These are phyloP conservation scores for Hypercompe scribonia DNA, from an alignment of 2,888 invertebrate genomes.

Conservation along the genomic window DNA sequence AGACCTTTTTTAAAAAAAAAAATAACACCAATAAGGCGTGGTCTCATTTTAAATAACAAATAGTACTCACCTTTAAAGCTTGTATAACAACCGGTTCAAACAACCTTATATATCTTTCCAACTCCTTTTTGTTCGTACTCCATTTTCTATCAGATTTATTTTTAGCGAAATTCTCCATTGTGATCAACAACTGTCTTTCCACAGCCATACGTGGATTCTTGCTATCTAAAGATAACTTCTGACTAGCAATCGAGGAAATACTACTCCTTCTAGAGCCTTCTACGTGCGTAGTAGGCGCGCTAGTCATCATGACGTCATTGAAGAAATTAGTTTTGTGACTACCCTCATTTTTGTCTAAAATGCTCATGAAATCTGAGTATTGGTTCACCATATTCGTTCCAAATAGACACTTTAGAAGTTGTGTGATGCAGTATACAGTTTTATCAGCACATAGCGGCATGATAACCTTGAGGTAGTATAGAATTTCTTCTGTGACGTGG, in stretches of 20 bases:
- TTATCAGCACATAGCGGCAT: slow-evolving; percentile 90
- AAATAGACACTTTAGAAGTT: slow-evolving; percentile 91
- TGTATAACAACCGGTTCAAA: slow-evolving; percentile 98
- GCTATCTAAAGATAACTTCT: slow-evolving; percentile 68
- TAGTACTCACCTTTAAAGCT: slow-evolving; percentile 90
- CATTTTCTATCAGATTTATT: slow-evolving; percentile 81
- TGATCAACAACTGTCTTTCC: slow-evolving; percentile 74
- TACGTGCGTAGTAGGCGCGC: slow-evolving; percentile 50
- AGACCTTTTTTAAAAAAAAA: no score
- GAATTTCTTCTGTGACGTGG: slow-evolving; percentile 92
- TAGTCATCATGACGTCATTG: slow-evolving; percentile 71
- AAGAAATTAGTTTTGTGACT: slow-evolving; percentile 60
- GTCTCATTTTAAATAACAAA: no score
- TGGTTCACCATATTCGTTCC: slow-evolving; percentile 89
- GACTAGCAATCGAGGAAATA: slow-evolving; percentile 70
- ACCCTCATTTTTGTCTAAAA: slow-evolving; percentile 56
- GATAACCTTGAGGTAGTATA: slow-evolving; percentile 91
- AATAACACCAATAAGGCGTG: no score
- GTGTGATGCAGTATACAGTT: slow-evolving; percentile 92
- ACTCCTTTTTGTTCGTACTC: slow-evolving; percentile 82
- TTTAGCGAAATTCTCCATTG: slow-evolving; percentile 80
- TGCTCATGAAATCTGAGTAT: slow-evolving; percentile 74
- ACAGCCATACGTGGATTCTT: slow-evolving; percentile 73
- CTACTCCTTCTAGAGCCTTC: slow-evolving; percentile 68
- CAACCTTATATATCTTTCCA: slow-evolving; percentile 93